Base-by-base conservation (phyloP, 2,888 invertebrate genomes). In the Sisyra nigra region DNA sequence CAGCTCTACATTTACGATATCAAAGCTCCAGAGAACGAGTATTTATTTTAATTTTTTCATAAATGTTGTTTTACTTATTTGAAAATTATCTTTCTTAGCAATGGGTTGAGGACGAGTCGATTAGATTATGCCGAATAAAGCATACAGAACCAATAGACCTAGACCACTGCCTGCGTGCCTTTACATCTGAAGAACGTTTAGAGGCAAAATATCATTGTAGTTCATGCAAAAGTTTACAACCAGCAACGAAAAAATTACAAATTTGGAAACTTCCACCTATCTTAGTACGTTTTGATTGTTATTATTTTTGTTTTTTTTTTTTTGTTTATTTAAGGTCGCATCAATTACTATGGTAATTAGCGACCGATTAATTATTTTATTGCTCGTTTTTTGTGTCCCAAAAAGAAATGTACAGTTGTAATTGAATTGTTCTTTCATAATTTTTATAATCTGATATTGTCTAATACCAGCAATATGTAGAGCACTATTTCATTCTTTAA, bases 181-280 rank as follows among this genome's bases (percentile, higher is more conserved):
- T 93, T 67, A 91, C 89, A 3, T 75, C 79, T 41, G 82, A 85
- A 57, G 93, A 93, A 65, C 74, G 80, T 35, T 66, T 93, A 42
- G 87, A 88, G 57, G 79, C 86, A 57, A 78, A 80, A 58, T 89
- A 88, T 66, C 82, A 81, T 59, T 92, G 92, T 66, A 74, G 80
- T 45, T 76, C 75, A 54, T 93, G 92, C 65, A 78, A 82, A 56
- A 71, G 76, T 53, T 80, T 79, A 56, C 86, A 86, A 57, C 78
- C 85, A 43, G 89, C 92, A 44, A 81, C 82, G 50, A 92, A 92
- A 65, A 88, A 87, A 59, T 68, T 93, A 57, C 88, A 91, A 62
- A 83, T 93, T 42, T 93, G 92, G 91, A 72, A 83, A 51, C 64
- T 89, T 51, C 93, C 92, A 45, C 89, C 91, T 9, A 77, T 92